Percentiles rank a stretch among this genome's conserved stretches.
Conservation (phyloP, 2,797 vertebrate genomes). For the Microctenopoma steveboyesi region DNA sequence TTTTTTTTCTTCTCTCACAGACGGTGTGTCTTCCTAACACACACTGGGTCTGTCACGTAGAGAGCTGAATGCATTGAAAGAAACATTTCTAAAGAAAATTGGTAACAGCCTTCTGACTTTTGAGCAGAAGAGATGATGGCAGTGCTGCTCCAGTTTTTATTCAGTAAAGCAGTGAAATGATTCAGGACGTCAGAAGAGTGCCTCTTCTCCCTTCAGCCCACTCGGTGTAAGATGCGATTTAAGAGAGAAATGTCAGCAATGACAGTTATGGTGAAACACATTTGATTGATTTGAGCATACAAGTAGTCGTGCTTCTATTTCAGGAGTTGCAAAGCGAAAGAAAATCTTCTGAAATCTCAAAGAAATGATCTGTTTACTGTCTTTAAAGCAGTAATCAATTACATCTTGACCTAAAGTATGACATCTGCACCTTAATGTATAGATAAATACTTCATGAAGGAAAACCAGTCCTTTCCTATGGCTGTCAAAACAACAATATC, state of each 20-base stretch:
- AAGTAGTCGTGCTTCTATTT: constrained; percentile 9
- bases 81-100: constrained; percentile 18
- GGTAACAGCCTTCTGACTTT: constrained; percentile 11
- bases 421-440: too few species aligned
- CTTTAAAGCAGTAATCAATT: not conserved
- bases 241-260: constrained; percentile 33
- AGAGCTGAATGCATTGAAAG: not conserved
- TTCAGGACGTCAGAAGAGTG: constrained; percentile 25
- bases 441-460: too few species aligned
- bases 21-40: not conserved
- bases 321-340: not conserved
- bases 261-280: constrained; percentile 11
- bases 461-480: too few species aligned
- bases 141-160: not conserved
- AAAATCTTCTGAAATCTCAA: not conserved
- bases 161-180: constrained; percentile 36
- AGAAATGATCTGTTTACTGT: not conserved
- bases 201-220: constrained; percentile 7
- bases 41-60: not conserved
- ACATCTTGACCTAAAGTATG: not conserved
- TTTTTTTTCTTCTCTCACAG: not conserved
- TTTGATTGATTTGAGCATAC: constrained; percentile 13
- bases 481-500: constrained; percentile 8
- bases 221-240: constrained; percentile 34
- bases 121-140: constrained; percentile 30